phyloP scores from a whole-genome alignment of 2,888 invertebrate species.

The Nowickia ferox region DNA sequence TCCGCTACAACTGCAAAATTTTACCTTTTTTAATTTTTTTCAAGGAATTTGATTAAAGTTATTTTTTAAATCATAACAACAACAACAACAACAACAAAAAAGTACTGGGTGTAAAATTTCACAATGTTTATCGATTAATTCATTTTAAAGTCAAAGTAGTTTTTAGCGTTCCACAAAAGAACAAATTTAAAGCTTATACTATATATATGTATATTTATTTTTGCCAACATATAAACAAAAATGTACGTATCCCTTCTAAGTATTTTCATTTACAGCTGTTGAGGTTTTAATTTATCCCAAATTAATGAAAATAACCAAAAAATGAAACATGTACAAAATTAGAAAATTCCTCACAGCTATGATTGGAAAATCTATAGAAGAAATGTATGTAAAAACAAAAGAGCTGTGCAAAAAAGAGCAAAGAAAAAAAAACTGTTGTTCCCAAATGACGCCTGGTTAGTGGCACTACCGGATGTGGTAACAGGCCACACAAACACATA shows the following conservation, averaged over 20 bases:
- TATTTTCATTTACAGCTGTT: slow-evolving; percentile 72
- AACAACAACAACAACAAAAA: too few relatives aligned
- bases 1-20: too few relatives aligned
- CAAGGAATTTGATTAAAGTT: too few relatives aligned
- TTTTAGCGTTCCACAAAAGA: neutral
- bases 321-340: slow-evolving; percentile 65
- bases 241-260: slow-evolving; percentile 3
- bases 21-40: too few relatives aligned
- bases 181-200: neutral
- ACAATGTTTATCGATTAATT: neutral
- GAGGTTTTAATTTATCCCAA: slow-evolving; percentile 82
- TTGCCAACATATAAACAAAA: slow-evolving; percentile 2
- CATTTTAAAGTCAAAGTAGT: neutral
- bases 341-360: slow-evolving; percentile 53
- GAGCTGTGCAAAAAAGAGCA: neutral
- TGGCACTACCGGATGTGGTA: slow-evolving; percentile 62
- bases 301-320: slow-evolving; percentile 80
- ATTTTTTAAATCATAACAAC: too few relatives aligned
- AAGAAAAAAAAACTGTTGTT: slow-evolving; percentile 22
- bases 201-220: neutral
- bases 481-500: slow-evolving; percentile 47
- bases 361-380: slow-evolving; percentile 23
- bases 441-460: slow-evolving; percentile 58
- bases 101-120: too few relatives aligned
- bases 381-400: slow-evolving; percentile 32